These are phyloP conservation scores for Ciconia nigra DNA, from an alignment of 2,797 vertebrate species.

Conservation along the genomic window DNA sequence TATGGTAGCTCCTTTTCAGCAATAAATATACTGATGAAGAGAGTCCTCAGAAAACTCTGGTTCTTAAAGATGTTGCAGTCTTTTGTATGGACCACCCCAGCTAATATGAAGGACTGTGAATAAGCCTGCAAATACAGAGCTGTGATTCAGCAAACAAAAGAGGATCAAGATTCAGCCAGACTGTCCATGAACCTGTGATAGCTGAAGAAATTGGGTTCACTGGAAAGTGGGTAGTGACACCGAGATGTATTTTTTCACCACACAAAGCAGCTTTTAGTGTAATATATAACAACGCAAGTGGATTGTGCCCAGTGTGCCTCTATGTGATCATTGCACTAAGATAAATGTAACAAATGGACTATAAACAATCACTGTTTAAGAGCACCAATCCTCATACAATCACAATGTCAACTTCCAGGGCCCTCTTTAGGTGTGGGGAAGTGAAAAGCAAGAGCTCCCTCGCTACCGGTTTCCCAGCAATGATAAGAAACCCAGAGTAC, in stretches of 20 bases:
- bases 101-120: not conserved
- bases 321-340: not conserved
- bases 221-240: not conserved
- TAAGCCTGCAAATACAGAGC: not conserved
- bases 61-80: not conserved
- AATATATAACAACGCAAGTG: not conserved
- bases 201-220: not conserved
- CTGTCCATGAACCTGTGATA: not conserved
- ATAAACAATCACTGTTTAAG: not conserved
- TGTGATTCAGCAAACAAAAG: not conserved
- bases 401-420: not conserved
- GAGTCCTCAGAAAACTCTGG: not conserved
- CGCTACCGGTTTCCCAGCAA: not conserved
- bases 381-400: not conserved
- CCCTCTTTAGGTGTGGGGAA: not conserved
- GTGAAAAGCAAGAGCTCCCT: not conserved
- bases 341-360: not conserved
- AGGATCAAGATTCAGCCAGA: not conserved
- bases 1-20: not conserved
- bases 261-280: not conserved
- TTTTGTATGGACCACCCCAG: not conserved
- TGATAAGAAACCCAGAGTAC: not conserved
- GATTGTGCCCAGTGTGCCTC: not conserved
- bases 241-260: not conserved
- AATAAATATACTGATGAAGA: not conserved